These are phyloP conservation scores for Arbacia lixula DNA, from an alignment of 53 echinoderm and acorn worm species.

Conservation along the genomic window DNA sequence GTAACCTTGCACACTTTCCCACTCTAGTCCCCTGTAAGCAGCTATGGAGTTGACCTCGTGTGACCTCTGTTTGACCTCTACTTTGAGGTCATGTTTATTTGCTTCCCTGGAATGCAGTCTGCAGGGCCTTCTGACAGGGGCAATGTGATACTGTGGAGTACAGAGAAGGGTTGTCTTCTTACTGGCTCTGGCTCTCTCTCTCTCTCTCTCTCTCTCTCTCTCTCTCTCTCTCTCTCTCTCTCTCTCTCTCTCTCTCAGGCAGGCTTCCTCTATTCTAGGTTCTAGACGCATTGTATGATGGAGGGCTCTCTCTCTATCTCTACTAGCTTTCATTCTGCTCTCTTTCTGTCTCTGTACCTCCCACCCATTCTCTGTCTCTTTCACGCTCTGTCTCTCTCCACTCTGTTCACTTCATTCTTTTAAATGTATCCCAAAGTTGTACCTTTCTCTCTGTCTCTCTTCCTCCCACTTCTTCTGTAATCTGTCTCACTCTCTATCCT, in stretches of 20 bases:
- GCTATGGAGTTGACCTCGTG: slow-evolving; percentile 10
- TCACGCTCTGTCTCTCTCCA: too few relatives aligned
- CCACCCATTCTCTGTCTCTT: too few relatives aligned
- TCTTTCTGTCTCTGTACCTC: too few relatives aligned
- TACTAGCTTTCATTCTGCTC: too few relatives aligned
- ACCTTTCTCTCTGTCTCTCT: background rate
- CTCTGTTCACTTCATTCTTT: too few relatives aligned
- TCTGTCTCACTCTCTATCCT: background rate
- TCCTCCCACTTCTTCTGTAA: too few relatives aligned
- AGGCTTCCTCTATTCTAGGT: background rate
- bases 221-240: background rate
- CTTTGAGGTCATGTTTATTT: slow-evolving; percentile 52
- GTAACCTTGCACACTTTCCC: slow-evolving; percentile 35
- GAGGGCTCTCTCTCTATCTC: background rate
- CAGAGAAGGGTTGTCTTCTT: too few relatives aligned
- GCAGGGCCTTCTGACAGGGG: slow-evolving; percentile 43
- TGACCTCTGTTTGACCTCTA: slow-evolving; percentile 47
- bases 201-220: slow-evolving; percentile 1
- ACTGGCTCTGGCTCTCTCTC: background rate
- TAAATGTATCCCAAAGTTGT: too few relatives aligned
- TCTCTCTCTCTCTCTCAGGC: background rate
- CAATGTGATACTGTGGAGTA: slow-evolving; percentile 46
- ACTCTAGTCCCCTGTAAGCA: background rate
- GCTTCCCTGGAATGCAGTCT: slow-evolving; percentile 55
- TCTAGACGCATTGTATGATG: background rate